Evolutionary conservation across 2,113 vertebrate species (phyloP), one percentile per base, ranked within the genome.

Genomic region (Irena cyanogastra): DNA sequence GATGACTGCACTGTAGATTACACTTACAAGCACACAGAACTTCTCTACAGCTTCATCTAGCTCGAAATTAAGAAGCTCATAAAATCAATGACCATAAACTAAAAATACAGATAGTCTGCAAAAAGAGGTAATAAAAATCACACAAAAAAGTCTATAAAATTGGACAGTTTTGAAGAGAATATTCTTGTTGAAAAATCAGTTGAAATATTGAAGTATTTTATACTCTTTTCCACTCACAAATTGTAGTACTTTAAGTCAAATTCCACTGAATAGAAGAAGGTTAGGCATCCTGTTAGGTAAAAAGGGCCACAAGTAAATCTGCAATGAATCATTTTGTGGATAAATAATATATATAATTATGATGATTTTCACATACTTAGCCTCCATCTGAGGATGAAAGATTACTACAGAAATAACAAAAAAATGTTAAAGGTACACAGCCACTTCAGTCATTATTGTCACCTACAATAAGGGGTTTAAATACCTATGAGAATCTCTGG

Each of bases 21-120:
- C 16, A 42, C 54, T 87, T 83, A 70, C 12, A 87, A 74, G 22
- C 44, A 89, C 22, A 44, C 11, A 70, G 68, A 92, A 81, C 24
- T 78, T 84, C 61, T 79, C 81, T 87, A 53, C 28, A 68, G 31
- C 17, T 89, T 94, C 30, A 93, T 84, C 65, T 84, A 50, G 11
- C 49, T 71, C 3, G 2, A 91, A 96, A 95, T 93, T 83, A 89
- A 65, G 60, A 78, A 81, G 35, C 52, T 82, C 35, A 56, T 97
- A 97, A 94, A 95, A 93, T 94, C 90, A 93, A 66, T 84, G 60
- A 75, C 69, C 74, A 89, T 89, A 95, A 95, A 84, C 54, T 74
- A 80, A 96, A 96, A 93, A 66, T 74, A 84, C 23, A 91, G 60
- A 91, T 78, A 81, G 77, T 81, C 77, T 91, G 72, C 71, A 92